Percentiles rank a stretch among this genome's conserved stretches.
Evolutionary conservation across 2,888 invertebrate genomes (phyloP).

Genomic region (Nymphalis urticae): DNA sequence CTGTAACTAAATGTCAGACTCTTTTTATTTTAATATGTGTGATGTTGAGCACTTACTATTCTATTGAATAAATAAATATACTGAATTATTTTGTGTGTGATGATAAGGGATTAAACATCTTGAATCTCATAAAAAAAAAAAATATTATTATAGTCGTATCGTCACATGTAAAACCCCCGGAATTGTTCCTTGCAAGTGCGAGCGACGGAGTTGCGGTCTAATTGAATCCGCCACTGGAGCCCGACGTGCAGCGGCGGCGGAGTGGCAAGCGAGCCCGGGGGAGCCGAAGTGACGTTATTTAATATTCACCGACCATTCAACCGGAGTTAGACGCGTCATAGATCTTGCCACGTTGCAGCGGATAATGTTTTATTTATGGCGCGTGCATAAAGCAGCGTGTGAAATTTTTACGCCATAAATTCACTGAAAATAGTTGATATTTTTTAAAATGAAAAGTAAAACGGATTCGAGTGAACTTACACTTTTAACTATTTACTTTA

Average conservation of each 20-base stretch:
- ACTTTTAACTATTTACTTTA: no score
- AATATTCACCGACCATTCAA: slow-evolving; percentile 17
- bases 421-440: neutral
- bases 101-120: no score
- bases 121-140: no score
- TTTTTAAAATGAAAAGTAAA: neutral
- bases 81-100: no score
- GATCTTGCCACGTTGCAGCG: neutral
- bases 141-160: neutral
- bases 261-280: slow-evolving; percentile 8
- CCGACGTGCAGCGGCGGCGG: neutral
- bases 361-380: slow-evolving; percentile 7
- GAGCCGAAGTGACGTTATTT: slow-evolving; percentile 11
- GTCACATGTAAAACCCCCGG: neutral
- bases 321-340: slow-evolving; percentile 5
- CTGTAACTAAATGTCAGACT: no score
- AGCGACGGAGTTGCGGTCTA: neutral
- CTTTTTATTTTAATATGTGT: neutral
- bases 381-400: slow-evolving; percentile 1
- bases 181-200: neutral
- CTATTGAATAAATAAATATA: no score
- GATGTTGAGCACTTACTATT: neutral
- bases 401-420: neutral
- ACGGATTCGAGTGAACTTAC: neutral
- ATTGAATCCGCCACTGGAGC: slow-evolving; percentile 5